A percentile compares a stretch with the other conserved stretches of the same genome.
Evolutionary conservation across 2,113 vertebrate species (phyloP).

Genomic region (Pelvicachromis taeniatus): DNA sequence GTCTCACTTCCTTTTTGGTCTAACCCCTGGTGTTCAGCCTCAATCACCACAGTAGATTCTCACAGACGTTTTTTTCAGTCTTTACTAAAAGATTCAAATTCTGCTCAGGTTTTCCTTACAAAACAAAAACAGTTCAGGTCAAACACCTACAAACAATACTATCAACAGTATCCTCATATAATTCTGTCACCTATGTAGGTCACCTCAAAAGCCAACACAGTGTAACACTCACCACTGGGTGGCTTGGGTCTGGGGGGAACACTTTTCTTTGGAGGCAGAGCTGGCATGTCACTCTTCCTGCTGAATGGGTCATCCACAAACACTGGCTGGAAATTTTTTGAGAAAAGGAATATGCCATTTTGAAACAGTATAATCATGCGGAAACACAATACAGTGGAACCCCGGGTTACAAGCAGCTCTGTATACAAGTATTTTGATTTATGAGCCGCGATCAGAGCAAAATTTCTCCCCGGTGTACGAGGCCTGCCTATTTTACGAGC

Average conservation of each 20-base stretch:
- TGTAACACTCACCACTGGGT: conserved; percentile 85
- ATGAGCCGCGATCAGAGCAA: too few relatives aligned
- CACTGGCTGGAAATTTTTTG: conserved; percentile 70
- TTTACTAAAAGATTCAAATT: not conserved
- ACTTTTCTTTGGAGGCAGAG: conserved; percentile 91
- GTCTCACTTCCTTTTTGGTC: not conserved
- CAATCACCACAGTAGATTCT: not conserved
- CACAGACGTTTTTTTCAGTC: not conserved
- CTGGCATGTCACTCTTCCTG: conserved; percentile 88
- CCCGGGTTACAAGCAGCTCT: too few relatives aligned
- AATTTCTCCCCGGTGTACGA: too few relatives aligned
- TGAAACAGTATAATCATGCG: not conserved
- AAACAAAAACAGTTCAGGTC: not conserved
- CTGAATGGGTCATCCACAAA: conserved; percentile 91
- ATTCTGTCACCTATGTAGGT: not conserved
- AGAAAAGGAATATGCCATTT: not conserved
- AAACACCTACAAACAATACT: not conserved
- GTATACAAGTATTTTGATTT: too few relatives aligned
- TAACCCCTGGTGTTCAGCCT: not conserved
- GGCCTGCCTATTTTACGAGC: too few relatives aligned
- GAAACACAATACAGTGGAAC: not conserved
- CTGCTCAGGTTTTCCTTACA: not conserved
- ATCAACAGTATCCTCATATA: not conserved
- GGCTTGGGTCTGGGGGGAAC: conserved; percentile 91
- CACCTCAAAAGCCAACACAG: not conserved